Conservation (phyloP, 2,113 vertebrate genomes). For the Pao palembangensis region DNA sequence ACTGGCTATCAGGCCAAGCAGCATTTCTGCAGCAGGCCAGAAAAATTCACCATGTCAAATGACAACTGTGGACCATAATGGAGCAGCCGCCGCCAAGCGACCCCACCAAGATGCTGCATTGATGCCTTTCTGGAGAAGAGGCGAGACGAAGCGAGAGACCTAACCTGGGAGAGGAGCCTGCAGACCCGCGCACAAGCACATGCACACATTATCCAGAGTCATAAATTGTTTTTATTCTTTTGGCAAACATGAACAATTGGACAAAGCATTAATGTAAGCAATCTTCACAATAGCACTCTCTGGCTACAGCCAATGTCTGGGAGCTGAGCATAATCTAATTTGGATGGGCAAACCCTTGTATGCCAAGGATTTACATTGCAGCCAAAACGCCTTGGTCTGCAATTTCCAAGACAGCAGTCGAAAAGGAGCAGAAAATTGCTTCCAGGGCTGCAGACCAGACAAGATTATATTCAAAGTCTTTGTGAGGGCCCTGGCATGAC, state of each 20-base stretch:
- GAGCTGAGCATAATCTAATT: slow-evolving; percentile 79
- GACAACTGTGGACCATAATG: slow-evolving; percentile 58
- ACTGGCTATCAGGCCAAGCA: slow-evolving; percentile 47
- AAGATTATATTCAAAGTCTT: slow-evolving; percentile 81
- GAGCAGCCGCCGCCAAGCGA: slow-evolving; percentile 48
- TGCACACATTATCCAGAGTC: slow-evolving; percentile 40
- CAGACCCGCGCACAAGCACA: slow-evolving; percentile 19
- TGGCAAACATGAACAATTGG: slow-evolving; percentile 72
- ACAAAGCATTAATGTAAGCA: slow-evolving; percentile 77
- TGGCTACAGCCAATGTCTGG: slow-evolving; percentile 75
- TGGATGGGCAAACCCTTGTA: slow-evolving; percentile 76
- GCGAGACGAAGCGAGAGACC: slow-evolving; percentile 38
- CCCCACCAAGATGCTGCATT: slow-evolving; percentile 50
- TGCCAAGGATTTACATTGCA: slow-evolving; percentile 79
- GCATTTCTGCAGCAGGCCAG: slow-evolving; percentile 53
- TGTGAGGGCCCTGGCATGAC: slow-evolving; percentile 69
- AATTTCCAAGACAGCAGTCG: slow-evolving; percentile 76
- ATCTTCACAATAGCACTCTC: slow-evolving; percentile 77
- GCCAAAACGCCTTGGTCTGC: slow-evolving; percentile 81
- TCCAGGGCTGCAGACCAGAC: slow-evolving; percentile 76
- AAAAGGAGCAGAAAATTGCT: slow-evolving; percentile 83
- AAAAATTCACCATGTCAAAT: slow-evolving; percentile 55
- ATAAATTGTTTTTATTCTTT: slow-evolving; percentile 69
- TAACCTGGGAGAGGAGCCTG: slow-evolving; percentile 50
- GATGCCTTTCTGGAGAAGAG: slow-evolving; percentile 51